A percentile compares a stretch with the other conserved stretches of the same genome.
Conservation (phyloP, 1,140 invertebrate species). For the Drosophila simulans region DNA sequence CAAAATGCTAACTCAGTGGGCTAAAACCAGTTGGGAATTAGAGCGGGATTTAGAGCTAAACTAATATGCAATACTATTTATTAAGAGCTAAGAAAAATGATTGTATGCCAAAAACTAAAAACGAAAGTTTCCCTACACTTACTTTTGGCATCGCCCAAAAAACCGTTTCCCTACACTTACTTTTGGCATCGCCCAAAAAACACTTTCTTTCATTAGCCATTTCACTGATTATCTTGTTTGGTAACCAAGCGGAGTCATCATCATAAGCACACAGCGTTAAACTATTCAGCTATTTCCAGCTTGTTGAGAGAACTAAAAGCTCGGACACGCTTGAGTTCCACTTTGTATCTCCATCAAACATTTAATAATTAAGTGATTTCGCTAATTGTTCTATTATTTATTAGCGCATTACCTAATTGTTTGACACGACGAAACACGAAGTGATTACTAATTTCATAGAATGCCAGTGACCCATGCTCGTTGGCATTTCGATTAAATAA, state of each 20-base stretch:
- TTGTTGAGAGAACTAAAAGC: background rate
- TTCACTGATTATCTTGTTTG: background rate
- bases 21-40: background rate
- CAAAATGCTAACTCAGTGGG: background rate
- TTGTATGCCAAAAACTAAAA: background rate
- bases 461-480: background rate
- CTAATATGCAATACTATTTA: too few relatives aligned
- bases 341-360: slow-evolving; percentile 1
- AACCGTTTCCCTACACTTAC: background rate
- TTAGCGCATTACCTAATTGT: background rate
- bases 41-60: background rate
- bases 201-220: background rate
- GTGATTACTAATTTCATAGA: background rate
- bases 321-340: slow-evolving; percentile 5
- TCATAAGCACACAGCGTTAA: background rate
- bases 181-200: background rate
- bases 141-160: background rate
- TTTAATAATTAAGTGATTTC: background rate
- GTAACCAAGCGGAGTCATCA: background rate
- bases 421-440: background rate
- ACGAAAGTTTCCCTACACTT: background rate
- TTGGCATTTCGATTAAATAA: slow-evolving; percentile 2
- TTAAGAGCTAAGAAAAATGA: too few relatives aligned
- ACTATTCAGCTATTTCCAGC: background rate
- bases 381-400: background rate